Percentiles rank a stretch among this genome's conserved stretches.
Evolutionary conservation across 1,140 invertebrate species (phyloP).

Genomic region (Scaptomyza montana): DNA sequence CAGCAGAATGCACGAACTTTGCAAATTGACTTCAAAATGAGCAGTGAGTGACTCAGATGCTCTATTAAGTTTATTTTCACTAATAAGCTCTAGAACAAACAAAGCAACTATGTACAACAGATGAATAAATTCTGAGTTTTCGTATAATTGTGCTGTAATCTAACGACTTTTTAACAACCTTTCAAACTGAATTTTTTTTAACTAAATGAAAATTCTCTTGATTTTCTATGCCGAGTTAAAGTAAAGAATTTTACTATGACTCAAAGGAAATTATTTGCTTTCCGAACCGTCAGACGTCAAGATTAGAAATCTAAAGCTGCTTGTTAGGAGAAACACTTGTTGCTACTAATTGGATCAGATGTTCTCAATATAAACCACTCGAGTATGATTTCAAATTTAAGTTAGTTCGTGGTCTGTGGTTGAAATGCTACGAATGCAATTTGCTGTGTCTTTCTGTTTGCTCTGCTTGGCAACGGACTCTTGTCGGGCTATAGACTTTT

Average conservation of each 20-base stretch:
- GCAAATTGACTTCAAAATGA: constrained; percentile 31
- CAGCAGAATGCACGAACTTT: constrained; percentile 31
- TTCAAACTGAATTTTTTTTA: too few relatives aligned
- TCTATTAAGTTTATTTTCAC: too few relatives aligned
- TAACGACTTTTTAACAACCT: too few relatives aligned
- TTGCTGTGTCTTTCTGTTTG: background rate
- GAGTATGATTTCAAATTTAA: background rate
- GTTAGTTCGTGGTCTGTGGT: background rate
- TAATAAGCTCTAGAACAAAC: too few relatives aligned
- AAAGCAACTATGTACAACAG: too few relatives aligned
- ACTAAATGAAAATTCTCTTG: too few relatives aligned
- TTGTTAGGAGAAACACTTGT: constrained; percentile 11
- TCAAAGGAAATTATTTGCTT: background rate
- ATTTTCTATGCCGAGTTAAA: too few relatives aligned
- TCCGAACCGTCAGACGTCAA: too few relatives aligned
- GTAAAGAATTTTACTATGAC: too few relatives aligned
- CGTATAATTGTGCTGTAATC: too few relatives aligned
- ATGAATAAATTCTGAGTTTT: too few relatives aligned
- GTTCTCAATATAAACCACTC: constrained; percentile 11
- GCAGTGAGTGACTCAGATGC: background rate
- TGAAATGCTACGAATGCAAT: constrained; percentile 32
- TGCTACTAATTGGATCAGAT: background rate
- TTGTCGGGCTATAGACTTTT: constrained; percentile 51
- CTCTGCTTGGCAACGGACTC: background rate
- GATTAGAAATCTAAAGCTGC: background rate